phyloP scores from a whole-genome alignment of 2,797 vertebrate species.

The Schizopygopsis malacanthus region DNA sequence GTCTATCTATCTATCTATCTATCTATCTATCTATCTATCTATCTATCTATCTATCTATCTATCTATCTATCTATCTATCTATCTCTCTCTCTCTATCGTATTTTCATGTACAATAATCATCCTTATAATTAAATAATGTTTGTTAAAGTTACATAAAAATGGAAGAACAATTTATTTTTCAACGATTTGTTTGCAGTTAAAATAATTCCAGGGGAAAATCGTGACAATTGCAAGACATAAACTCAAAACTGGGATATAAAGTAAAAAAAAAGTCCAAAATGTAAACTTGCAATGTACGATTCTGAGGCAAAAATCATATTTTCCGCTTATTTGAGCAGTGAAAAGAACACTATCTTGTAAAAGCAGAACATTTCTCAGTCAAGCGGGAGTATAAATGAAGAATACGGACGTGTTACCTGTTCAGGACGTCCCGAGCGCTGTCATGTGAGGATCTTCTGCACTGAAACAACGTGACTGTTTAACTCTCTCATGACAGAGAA shows the following conservation, averaged over 20 bases:
- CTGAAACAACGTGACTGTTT: not conserved
- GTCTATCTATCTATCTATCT: too few species aligned
- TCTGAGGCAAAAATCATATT: not conserved
- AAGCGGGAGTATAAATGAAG: too few species aligned
- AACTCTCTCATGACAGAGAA: slow-evolving; percentile 6
- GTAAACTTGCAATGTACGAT: too few species aligned
- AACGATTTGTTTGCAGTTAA: too few species aligned
- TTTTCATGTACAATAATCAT: too few species aligned
- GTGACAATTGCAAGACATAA: not conserved
- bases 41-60: too few species aligned
- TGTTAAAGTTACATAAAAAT: not conserved
- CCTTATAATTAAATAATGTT: too few species aligned
- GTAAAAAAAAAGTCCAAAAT: not conserved
- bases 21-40: too few species aligned
- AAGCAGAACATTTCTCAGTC: not conserved
- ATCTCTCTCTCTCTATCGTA: too few species aligned
- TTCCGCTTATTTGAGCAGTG: not conserved
- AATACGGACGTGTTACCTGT: not conserved
- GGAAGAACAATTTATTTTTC: not conserved
- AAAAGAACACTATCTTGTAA: too few species aligned
- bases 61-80: too few species aligned
- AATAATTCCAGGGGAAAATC: too few species aligned
- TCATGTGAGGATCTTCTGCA: slow-evolving; percentile 74
- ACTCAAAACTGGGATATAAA: not conserved
- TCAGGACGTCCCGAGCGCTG: slow-evolving; percentile 30